phyloP scores from a whole-genome alignment of 2,113 vertebrate species.

The Steatornis caripensis region DNA sequence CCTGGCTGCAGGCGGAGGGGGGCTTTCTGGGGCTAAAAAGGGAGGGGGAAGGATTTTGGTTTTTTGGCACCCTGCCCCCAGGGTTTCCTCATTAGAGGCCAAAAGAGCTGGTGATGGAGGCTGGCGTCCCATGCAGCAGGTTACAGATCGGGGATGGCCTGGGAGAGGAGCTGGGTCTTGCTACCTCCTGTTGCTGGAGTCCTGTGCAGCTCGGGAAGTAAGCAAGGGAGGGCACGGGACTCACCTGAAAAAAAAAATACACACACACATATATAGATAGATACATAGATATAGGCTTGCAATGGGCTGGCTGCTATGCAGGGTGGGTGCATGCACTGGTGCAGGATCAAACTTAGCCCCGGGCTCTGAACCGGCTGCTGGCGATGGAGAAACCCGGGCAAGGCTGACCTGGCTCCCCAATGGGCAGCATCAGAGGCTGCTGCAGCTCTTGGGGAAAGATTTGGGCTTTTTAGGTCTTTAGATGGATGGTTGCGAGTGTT shows the following conservation, averaged over 20 bases:
- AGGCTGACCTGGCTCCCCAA: not conserved
- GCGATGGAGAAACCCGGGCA: not conserved
- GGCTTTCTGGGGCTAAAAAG: not conserved
- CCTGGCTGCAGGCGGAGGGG: not conserved
- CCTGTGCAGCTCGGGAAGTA: not conserved
- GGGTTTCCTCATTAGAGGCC: accelerated
- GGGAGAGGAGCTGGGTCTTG: not conserved
- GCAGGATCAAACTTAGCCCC: not conserved
- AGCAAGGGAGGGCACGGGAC: not conserved
- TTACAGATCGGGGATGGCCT: not conserved
- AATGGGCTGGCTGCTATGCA: accelerated
- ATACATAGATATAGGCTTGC: not conserved
- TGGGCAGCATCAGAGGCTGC: not conserved
- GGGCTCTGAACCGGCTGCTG: not conserved
- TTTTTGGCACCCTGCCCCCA: not conserved
- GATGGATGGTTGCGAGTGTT: not conserved
- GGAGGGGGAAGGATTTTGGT: not conserved
- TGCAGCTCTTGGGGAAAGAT: not conserved
- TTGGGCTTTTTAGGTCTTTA: not conserved
- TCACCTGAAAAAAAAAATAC: not conserved
- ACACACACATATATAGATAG: not conserved
- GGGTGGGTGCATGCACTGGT: accelerated
- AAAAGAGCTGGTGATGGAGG: not conserved
- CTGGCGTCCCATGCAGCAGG: not conserved
- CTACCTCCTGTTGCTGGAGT: not conserved